Conservation (phyloP, 2,888 invertebrate genomes). For the Lasioglossum figueresi region DNA sequence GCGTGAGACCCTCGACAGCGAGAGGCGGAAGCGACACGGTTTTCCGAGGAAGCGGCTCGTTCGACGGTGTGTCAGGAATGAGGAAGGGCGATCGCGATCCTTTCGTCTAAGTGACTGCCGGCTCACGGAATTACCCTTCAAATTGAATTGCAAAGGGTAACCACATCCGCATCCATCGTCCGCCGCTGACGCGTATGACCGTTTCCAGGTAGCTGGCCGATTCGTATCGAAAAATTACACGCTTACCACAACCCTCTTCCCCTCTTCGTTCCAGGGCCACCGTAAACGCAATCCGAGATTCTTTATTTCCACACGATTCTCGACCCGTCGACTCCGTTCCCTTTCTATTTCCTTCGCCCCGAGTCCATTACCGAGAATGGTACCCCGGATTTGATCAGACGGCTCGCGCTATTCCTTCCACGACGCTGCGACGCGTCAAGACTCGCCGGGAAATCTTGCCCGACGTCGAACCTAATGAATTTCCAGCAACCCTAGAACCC, state of each 20-base stretch:
- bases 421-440: constrained; percentile 34
- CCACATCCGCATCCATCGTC: constrained; percentile 57
- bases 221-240: constrained; percentile 62
- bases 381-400: constrained; percentile 65
- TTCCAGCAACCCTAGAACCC: constrained; percentile 1
- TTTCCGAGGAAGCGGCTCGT: constrained; percentile 18
- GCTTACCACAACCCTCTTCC: background rate
- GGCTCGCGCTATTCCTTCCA: constrained; percentile 39
- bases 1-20: background rate
- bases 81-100: constrained; percentile 53
- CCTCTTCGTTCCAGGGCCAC: background rate
- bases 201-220: constrained; percentile 44
- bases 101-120: constrained; percentile 55
- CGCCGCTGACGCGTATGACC: constrained; percentile 54
- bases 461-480: constrained; percentile 29
- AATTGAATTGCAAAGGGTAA: constrained; percentile 72
- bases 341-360: constrained; percentile 48
- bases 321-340: constrained; percentile 17
- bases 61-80: constrained; percentile 46
- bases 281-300: constrained; percentile 56
- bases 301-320: constrained; percentile 55
- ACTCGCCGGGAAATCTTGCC: constrained; percentile 23
- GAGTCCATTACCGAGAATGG: constrained; percentile 56
- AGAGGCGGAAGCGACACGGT: constrained; percentile 25
- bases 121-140: constrained; percentile 59